phyloP scores from a whole-genome alignment of 1,140 invertebrate species.

The Neuroterus valhalla region DNA sequence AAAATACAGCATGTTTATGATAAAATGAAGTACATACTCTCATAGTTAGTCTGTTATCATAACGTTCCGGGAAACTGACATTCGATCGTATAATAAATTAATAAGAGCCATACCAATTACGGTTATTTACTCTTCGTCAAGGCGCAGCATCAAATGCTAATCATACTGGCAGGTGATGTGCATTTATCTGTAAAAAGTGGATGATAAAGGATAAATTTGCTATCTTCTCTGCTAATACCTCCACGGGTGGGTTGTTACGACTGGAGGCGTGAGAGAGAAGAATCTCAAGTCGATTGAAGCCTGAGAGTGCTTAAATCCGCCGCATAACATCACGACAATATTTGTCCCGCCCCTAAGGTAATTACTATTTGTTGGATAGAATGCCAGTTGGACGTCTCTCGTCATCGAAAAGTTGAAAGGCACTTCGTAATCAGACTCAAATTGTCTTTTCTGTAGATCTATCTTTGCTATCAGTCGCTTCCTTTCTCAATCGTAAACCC shows the following conservation, averaged over 20 bases:
- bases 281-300: conserved; percentile 21
- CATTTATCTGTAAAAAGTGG: background rate
- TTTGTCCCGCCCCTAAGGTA: conserved; percentile 36
- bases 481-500: conserved; percentile 4
- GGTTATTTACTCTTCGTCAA: conserved; percentile 15
- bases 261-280: conserved; percentile 12
- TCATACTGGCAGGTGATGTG: conserved; percentile 3
- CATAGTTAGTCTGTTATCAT: background rate
- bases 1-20: conserved; percentile 4
- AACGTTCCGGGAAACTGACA: conserved; percentile 2
- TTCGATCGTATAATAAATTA: background rate
- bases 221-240: background rate
- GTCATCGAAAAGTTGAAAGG: background rate
- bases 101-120: conserved; percentile 17
- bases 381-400: conserved; percentile 2
- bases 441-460: background rate
- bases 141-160: background rate
- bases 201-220: background rate
- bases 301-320: conserved; percentile 37
- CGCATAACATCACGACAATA: conserved; percentile 37
- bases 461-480: background rate
- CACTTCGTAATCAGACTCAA: too few relatives aligned
- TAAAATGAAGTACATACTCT: conserved; percentile 9
- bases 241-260: background rate
- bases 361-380: conserved; percentile 33